Evolutionary conservation across 2,888 invertebrate genomes (phyloP).

Genomic region (Oscheius sp.): DNA sequence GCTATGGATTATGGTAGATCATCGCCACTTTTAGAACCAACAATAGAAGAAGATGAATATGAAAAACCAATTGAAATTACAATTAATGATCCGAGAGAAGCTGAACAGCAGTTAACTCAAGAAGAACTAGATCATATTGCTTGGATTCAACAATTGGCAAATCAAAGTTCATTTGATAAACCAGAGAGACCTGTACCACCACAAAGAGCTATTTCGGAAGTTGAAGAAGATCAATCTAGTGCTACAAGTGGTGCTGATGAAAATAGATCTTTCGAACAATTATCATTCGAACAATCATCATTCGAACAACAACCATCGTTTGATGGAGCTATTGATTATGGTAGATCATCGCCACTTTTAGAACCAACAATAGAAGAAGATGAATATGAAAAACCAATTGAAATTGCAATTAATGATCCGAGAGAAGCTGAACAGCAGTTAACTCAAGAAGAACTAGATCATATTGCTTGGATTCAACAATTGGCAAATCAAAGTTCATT

Average conservation of each 20-base stretch:
- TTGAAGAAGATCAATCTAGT: not conserved
- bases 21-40: slow-evolving; percentile 5
- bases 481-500: slow-evolving; percentile 33
- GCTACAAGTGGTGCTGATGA: slow-evolving; percentile 38
- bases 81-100: not conserved
- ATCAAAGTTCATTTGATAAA: slow-evolving; percentile 13
- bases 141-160: slow-evolving; percentile 30
- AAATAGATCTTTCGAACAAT: not conserved
- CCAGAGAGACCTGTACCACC: slow-evolving; percentile 14
- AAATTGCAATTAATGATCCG: no score
- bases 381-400: not conserved
- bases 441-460: slow-evolving; percentile 34
- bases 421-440: not conserved
- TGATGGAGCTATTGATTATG: slow-evolving; percentile 7
- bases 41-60: not conserved
- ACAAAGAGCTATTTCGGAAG: not conserved
- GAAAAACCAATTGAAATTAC: not conserved
- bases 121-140: slow-evolving; percentile 40
- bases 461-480: slow-evolving; percentile 33
- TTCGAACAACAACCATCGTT: not conserved
- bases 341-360: slow-evolving; percentile 13
- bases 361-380: slow-evolving; percentile 16
- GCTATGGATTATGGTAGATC: slow-evolving; percentile 9
- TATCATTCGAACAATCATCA: no score
- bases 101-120: slow-evolving; percentile 26